Evolutionary conservation across 2,113 vertebrate genomes (phyloP).

Genomic region (Columba livia): DNA sequence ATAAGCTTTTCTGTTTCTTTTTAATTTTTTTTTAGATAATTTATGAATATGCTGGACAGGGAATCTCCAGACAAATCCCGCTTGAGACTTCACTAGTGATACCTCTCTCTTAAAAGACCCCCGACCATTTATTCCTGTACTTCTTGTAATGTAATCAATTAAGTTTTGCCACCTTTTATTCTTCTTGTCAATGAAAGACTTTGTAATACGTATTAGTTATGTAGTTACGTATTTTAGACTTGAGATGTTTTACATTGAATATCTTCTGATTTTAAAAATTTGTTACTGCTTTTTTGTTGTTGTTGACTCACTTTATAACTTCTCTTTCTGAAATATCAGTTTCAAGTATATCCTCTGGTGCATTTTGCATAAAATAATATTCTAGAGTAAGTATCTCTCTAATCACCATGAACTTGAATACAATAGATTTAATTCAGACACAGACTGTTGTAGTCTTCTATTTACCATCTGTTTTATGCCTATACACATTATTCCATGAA

Average conservation of each 20-base stretch:
- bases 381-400: not conserved
- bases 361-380: not conserved
- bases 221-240: not conserved
- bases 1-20: not conserved
- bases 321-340: not conserved
- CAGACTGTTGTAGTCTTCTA: not conserved
- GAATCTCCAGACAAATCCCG: not conserved
- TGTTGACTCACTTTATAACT: not conserved
- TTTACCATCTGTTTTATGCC: not conserved
- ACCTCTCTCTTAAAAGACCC: not conserved
- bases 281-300: not conserved
- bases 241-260: not conserved
- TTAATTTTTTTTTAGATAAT: not conserved
- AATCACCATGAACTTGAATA: not conserved
- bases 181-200: not conserved
- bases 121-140: not conserved
- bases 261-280: rapidly evolving
- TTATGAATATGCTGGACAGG: not conserved
- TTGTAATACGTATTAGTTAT: not conserved
- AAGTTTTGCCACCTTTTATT: not conserved
- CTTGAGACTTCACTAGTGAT: not conserved
- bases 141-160: not conserved
- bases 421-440: not conserved
- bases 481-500: not conserved
- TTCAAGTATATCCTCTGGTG: not conserved